Base-by-base conservation (phyloP, 2,113 vertebrate genomes). In the Spheniscus mendiculus region DNA sequence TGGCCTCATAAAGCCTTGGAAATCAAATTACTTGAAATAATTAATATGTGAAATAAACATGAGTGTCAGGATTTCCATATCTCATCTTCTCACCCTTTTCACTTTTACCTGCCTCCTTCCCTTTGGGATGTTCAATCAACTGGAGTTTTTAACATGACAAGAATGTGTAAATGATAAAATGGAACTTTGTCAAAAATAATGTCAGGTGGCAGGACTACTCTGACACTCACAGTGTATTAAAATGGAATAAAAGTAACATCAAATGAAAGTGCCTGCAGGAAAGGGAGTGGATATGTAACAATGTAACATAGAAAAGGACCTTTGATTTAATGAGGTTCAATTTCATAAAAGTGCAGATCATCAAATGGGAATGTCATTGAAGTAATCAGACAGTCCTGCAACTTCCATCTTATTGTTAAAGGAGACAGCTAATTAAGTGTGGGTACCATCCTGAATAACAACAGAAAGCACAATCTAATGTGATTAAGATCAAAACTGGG, bases 301-400 rank as follows among this genome's bases (percentile, higher is more conserved):
- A 36, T 6, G 21, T 56, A 87, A 76, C 61, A 53, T 34, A 72
- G 56, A 84, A 74, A 91, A 94, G 32, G 45, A 82, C 50, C 44
- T 97, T 90, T 89, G 90, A 88, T 96, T 97, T 96, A 96, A 95
- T 74, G 58, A 96, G 22, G 53, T 85, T 93, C 78, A 95, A 45
- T 95, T 97, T 97, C 45, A 49, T 83, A 52, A 77, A 94, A 77
- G 53, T 83, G 47, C 30, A 79, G 81, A 49, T 88, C 82, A 89
- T 89, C 72, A 87, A 93, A 83, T 67, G 10, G 36, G 92, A 97
- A 93, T 87, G 87, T 93, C 93, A 90, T 32, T 85, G 80, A 82
- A 90, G 78, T 44, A 82, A 88, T 81, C 61, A 92, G 73, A 52
- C 12, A 81, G 72, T 79, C 62, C 71, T 50, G 67, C 29, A 86